Conservation (phyloP, 2,797 vertebrate species). For the Alauda arvensis region DNA sequence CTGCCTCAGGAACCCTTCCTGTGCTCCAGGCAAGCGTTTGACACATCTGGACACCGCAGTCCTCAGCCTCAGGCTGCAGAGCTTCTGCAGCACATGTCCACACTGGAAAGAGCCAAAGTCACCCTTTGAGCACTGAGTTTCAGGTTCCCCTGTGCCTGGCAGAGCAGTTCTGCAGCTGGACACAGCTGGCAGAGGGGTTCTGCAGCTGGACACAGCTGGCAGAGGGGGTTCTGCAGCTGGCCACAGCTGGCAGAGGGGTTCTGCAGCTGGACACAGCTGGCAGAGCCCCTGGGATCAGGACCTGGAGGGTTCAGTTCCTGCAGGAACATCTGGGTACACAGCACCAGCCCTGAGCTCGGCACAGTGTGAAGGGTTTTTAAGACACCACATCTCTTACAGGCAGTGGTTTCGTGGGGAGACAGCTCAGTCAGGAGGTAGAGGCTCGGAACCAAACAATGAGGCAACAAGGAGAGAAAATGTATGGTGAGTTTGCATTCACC, state of each 20-base stretch:
- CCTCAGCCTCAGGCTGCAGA: not conserved
- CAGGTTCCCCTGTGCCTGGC: not conserved
- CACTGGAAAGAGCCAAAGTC: not conserved
- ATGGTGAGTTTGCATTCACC: not conserved
- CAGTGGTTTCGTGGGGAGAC: not conserved
- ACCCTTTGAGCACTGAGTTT: not conserved
- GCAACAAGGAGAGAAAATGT: not conserved
- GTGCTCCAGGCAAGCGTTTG: not conserved
- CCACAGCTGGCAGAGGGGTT: not conserved
- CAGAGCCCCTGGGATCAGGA: not conserved
- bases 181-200: not conserved
- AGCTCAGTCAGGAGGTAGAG: not conserved
- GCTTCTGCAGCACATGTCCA: not conserved
- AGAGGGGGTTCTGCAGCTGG: too few relatives aligned
- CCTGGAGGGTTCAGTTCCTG: not conserved
- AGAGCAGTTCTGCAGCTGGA: not conserved
- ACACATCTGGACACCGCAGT: not conserved
- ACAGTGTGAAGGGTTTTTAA: not conserved
- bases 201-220: not conserved
- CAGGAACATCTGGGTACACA: not conserved
- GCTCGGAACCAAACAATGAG: not conserved
- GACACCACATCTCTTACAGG: not conserved
- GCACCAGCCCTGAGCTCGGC: not conserved
- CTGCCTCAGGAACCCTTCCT: not conserved
- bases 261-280: not conserved